These are phyloP conservation scores for Drosophila helvetica DNA, from an alignment of 2,888 invertebrate genomes.

Conservation along the genomic window DNA sequence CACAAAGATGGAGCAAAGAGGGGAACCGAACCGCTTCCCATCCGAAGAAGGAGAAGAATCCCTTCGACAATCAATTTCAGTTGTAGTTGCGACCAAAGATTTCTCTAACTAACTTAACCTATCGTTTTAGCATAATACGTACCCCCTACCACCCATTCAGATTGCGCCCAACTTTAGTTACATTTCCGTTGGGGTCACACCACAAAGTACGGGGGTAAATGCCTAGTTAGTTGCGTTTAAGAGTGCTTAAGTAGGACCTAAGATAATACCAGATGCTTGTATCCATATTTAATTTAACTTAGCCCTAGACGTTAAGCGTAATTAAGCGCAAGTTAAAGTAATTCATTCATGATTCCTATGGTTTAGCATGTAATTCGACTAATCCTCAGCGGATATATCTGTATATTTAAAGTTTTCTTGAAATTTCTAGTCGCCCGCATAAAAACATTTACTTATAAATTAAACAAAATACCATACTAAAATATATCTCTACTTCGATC, in stretches of 20 bases:
- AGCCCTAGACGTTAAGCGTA: slow-evolving; percentile 51
- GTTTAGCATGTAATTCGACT: slow-evolving; percentile 60
- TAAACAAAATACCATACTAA: slow-evolving; percentile 51
- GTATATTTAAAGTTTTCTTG: slow-evolving; percentile 69
- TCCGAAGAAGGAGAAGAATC: background rate
- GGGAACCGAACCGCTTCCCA: slow-evolving; percentile 8
- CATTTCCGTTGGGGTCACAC: slow-evolving; percentile 37
- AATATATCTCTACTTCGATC: slow-evolving; percentile 22
- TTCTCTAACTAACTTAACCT: slow-evolving; percentile 44
- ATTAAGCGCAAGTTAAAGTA: slow-evolving; percentile 66
- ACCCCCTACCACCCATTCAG: slow-evolving; percentile 34
- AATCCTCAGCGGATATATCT: slow-evolving; percentile 51
- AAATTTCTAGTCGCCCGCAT: slow-evolving; percentile 77
- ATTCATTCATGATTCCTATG: slow-evolving; percentile 76
- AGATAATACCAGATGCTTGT: slow-evolving; percentile 65
- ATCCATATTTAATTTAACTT: slow-evolving; percentile 53
- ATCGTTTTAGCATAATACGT: slow-evolving; percentile 24
- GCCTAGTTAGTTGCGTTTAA: slow-evolving; percentile 44
- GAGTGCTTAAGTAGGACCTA: slow-evolving; percentile 64
- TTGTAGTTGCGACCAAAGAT: slow-evolving; percentile 80
- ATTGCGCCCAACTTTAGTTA: slow-evolving; percentile 72
- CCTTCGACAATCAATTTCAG: slow-evolving; percentile 54
- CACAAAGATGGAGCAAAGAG: slow-evolving; percentile 34
- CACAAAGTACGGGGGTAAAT: slow-evolving; percentile 13
- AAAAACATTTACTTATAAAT: slow-evolving; percentile 67